Base-by-base conservation (phyloP, 2,113 vertebrate genomes). In the Scartelaos histophorus region DNA sequence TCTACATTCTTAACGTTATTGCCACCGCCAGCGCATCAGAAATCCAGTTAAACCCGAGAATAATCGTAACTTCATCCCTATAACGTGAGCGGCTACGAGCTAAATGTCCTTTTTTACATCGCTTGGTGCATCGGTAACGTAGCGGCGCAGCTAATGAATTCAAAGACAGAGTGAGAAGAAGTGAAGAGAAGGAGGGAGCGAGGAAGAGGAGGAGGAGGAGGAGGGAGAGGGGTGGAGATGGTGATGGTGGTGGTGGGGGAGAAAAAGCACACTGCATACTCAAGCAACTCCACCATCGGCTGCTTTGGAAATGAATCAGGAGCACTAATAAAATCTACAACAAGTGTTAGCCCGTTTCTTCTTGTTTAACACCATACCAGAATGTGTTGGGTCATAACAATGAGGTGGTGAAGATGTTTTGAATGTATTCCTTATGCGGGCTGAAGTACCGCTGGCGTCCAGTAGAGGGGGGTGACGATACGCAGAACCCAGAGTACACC, bases 391-490 rank as follows among this genome's bases (percentile, higher is more conserved):
- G 80, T 86, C 86, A 85, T 84, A 87, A 88, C 87, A 86, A 89
- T 83, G 84, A 87, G 87, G 83, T 70, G 81, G 87, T 80, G 75
- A 87, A 83, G 83, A 82, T 80, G 78, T 87, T 85, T 84, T 82
- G 78, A 86, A 83, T 75, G 73, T 65, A 82, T 73, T 84, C 76
- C 76, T 64, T 34, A 70, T 79, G 74, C 34, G 13, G 38, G 45
- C 54, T 51, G 51, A 78, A 43, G 54, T 81, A 58, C 85, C 19
- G 2, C 0, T 12, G 3, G 0, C 0, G 19, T 1, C 90, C 92
- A 91, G 82, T 80, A 92, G 92, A 91, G 89, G 86, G 90, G 74
- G 82, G 81, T 91, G 75, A 92, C 80, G 86, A 57, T 75, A 87
- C 86, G 81, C 68, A 79, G 35, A 56, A 60, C 5, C 19, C 21